Conservation (phyloP, 2,797 vertebrate genomes). For the Aulostomus chinensis region DNA sequence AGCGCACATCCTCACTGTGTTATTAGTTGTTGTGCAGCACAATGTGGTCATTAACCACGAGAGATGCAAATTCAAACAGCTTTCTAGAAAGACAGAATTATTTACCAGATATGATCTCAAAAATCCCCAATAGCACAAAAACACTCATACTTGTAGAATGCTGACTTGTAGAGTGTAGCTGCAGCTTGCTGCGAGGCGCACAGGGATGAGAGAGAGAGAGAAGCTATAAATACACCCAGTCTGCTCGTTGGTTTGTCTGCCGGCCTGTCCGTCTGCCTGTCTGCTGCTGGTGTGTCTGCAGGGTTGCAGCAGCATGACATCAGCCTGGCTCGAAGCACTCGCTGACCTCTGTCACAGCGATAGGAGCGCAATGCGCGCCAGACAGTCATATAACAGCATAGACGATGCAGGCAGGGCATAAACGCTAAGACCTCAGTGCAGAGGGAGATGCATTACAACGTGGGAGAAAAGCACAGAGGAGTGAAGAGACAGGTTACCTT, state of each 20-base stretch:
- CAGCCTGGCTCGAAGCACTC: constrained; percentile 70
- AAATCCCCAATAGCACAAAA: constrained; percentile 2
- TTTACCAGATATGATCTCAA: constrained; percentile 28
- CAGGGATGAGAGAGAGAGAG: no score
- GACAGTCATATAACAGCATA: constrained; percentile 54
- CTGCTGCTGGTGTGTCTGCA: constrained; percentile 55
- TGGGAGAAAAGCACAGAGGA: constrained; percentile 31
- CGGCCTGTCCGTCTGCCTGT: constrained; percentile 34
- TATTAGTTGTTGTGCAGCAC: constrained; percentile 63
- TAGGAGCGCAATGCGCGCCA: constrained; percentile 46
- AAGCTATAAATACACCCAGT: constrained; percentile 67
- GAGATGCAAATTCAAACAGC: constrained; percentile 46
- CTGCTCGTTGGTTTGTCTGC: constrained; percentile 45
- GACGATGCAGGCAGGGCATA: constrained; percentile 46
- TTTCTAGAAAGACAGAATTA: constrained; percentile 30
- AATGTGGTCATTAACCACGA: constrained; percentile 64
- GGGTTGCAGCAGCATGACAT: constrained; percentile 74
- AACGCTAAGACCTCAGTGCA: constrained; percentile 48
- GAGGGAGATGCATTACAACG: constrained; percentile 55
- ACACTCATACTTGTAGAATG: constrained; percentile 11
- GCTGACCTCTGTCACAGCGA: constrained; percentile 74
- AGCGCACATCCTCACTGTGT: constrained; percentile 58
- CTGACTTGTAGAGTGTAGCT: constrained; percentile 40
- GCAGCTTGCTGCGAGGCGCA: constrained; percentile 52
- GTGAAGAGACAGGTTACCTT: constrained; percentile 40